These are phyloP conservation scores for Temnothorax unifasciatus DNA, from an alignment of 2,888 invertebrate genomes.

Conservation along the genomic window DNA sequence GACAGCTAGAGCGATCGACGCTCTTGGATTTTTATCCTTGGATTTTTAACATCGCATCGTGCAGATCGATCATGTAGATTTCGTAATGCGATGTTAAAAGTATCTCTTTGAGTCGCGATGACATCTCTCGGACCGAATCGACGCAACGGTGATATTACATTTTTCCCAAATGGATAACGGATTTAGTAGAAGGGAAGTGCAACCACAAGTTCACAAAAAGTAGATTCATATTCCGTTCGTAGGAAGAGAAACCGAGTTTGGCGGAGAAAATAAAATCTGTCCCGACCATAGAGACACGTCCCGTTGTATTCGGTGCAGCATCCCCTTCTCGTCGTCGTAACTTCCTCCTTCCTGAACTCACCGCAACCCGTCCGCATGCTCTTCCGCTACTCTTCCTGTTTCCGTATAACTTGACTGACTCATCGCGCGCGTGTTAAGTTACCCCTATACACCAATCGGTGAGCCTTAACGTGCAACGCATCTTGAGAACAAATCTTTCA, in stretches of 20 bases:
- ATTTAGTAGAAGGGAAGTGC: not conserved
- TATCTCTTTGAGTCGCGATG: slow-evolving; percentile 35
- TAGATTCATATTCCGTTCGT: slow-evolving; percentile 70
- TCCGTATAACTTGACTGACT: slow-evolving; percentile 64
- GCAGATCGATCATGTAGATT: slow-evolving; percentile 44
- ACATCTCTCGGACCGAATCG: slow-evolving; percentile 52
- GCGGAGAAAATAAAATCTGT: slow-evolving; percentile 72
- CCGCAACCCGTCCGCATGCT: slow-evolving; percentile 62
- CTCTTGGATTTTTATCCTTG: slow-evolving; percentile 1
- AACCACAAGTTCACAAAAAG: slow-evolving; percentile 56
- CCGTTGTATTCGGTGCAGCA: slow-evolving; percentile 57
- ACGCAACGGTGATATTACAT: slow-evolving; percentile 62
- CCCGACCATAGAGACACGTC: slow-evolving; percentile 50
- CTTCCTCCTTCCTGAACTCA: slow-evolving; percentile 72
- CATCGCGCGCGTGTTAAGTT: slow-evolving; percentile 54
- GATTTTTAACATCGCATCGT: not conserved
- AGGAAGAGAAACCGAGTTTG: slow-evolving; percentile 57
- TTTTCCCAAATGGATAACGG: slow-evolving; percentile 36
- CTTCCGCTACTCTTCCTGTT: slow-evolving; percentile 44
- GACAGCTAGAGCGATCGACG: slow-evolving; percentile 49
- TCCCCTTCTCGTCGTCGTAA: slow-evolving; percentile 60
- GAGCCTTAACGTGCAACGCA: slow-evolving; percentile 63
- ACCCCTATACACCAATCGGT: slow-evolving; percentile 63
- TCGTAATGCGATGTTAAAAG: slow-evolving; percentile 42
- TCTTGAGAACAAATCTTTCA: slow-evolving; percentile 36